Percentiles rank a stretch among this genome's conserved stretches.
Evolutionary conservation across 2,113 vertebrate genomes (phyloP).

Genomic region (Leiothrix lutea): DNA sequence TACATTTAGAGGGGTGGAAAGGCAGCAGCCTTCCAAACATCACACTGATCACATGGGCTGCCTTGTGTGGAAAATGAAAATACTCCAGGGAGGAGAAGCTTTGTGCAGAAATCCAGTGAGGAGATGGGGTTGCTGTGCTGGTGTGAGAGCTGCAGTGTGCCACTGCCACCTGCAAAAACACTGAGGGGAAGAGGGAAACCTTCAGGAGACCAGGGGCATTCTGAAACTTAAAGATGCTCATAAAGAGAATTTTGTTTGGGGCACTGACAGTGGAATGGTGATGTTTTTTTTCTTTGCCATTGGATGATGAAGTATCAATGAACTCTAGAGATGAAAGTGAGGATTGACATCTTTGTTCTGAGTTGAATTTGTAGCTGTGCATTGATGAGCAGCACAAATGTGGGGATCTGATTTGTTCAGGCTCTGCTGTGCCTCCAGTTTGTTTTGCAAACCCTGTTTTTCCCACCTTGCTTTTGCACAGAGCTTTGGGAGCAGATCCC

Average conservation of each 20-base stretch:
- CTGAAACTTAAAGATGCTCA: neutral
- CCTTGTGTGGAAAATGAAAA: neutral
- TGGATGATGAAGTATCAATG: neutral
- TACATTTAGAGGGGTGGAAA: neutral
- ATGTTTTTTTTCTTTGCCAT: neutral
- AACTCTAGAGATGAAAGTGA: neutral
- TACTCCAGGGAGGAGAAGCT: neutral
- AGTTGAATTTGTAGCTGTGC: neutral
- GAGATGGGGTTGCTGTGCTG: neutral
- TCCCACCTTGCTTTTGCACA: neutral
- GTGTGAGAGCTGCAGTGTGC: neutral
- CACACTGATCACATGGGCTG: neutral
- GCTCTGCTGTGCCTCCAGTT: neutral
- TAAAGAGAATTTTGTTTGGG: neutral
- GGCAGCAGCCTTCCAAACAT: neutral
- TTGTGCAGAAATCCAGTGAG: neutral
- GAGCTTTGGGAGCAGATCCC: neutral
- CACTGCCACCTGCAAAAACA: neutral
- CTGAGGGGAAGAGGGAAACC: neutral
- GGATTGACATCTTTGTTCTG: neutral
- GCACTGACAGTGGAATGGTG: neutral
- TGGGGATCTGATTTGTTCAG: neutral
- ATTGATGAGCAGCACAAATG: neutral
- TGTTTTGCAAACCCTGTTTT: neutral
- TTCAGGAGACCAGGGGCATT: neutral